Evolutionary conservation across 2,888 invertebrate genomes (phyloP).

Genomic region (Netelia melanura): DNA sequence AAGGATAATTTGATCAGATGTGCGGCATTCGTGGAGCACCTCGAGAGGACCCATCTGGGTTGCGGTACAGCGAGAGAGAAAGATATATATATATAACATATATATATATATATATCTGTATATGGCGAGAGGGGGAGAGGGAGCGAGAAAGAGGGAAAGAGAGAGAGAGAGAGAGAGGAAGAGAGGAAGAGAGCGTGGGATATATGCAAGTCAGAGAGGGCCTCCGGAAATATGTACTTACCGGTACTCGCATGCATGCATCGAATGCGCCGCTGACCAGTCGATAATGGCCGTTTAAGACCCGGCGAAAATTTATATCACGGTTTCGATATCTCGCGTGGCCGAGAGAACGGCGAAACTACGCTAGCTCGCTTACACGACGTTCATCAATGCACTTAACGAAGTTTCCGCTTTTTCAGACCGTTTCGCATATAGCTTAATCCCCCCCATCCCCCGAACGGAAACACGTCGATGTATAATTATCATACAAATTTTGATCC

Average conservation of each 20-base stretch:
- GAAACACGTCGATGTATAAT: background rate
- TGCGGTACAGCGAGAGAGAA: background rate
- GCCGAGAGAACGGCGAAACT: constrained; percentile 15
- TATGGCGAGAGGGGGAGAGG: background rate
- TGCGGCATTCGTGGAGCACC: constrained; percentile 57
- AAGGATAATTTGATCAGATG: constrained; percentile 64
- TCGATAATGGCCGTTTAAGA: constrained; percentile 63
- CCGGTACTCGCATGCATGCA: constrained; percentile 38
- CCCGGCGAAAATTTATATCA: constrained; percentile 48
- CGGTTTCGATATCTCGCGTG: constrained; percentile 23
- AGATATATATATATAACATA: background rate
- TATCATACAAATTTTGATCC: background rate
- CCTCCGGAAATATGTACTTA: constrained; percentile 53
- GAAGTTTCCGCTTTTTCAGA: constrained; percentile 10
- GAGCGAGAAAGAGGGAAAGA: background rate
- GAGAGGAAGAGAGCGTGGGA: background rate
- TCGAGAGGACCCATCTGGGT: constrained; percentile 56
- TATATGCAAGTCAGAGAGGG: constrained; percentile 39
- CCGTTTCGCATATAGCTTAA: constrained; percentile 5
- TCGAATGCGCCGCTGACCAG: constrained; percentile 43
- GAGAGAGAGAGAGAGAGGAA: background rate
- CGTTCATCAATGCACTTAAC: constrained; percentile 43
- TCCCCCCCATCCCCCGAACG: background rate
- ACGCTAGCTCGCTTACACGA: constrained; percentile 10
- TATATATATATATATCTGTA: too few relatives aligned